Conservation (phyloP, 2,113 vertebrate species). For the Caracal caracal region DNA sequence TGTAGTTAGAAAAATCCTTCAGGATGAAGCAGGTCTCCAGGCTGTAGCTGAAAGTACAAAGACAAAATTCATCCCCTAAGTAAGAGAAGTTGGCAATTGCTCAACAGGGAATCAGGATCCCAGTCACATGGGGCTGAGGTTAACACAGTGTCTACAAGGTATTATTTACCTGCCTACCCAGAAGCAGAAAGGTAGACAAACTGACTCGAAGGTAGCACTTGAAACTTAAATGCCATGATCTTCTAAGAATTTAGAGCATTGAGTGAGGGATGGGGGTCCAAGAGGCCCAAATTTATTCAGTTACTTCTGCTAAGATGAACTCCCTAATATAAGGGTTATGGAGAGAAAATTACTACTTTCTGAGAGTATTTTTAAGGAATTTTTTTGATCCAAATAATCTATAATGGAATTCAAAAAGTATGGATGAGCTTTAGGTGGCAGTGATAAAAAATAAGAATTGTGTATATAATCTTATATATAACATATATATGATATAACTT, state of each 20-base stretch:
- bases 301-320: background rate
- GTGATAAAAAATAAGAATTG: background rate
- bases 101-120: background rate
- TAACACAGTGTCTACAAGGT: background rate
- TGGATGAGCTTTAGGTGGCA: slow-evolving; percentile 5
- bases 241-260: background rate
- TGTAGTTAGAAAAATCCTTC: background rate
- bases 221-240: background rate
- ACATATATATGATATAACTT: background rate
- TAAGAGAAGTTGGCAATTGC: background rate
- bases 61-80: background rate
- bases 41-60: background rate
- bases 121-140: background rate
- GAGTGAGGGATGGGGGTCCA: background rate
- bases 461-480: background rate
- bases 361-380: slow-evolving; percentile 24
- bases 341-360: background rate
- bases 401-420: background rate
- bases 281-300: background rate
- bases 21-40: background rate
- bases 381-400: slow-evolving; percentile 23
- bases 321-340: background rate
- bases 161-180: background rate
- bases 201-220: background rate
- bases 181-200: background rate